Percentiles rank a stretch among this genome's conserved stretches.
These are phyloP conservation scores for Dexiosoma caninum DNA, from an alignment of 2,888 invertebrate species.

Conservation along the genomic window DNA sequence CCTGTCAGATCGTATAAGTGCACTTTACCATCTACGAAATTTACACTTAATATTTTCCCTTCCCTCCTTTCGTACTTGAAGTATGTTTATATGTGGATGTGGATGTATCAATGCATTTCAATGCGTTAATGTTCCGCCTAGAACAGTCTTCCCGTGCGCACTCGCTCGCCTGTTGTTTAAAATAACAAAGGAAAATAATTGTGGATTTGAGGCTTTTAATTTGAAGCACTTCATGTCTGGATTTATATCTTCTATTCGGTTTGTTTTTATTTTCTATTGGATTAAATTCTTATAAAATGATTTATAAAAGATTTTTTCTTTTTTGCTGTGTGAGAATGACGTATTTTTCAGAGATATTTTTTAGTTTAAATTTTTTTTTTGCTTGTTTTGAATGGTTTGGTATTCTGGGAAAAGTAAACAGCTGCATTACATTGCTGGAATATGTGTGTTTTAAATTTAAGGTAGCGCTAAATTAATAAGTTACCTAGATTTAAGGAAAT, in stretches of 20 bases:
- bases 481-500: background rate
- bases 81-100: background rate
- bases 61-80: background rate
- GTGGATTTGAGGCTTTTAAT: conserved; percentile 19
- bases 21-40: conserved; percentile 8
- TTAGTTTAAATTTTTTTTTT: background rate
- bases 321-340: conserved; percentile 1
- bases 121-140: no score
- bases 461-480: conserved; percentile 35
- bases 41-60: background rate
- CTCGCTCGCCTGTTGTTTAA: background rate
- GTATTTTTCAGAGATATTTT: conserved; percentile 12
- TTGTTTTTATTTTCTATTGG: conserved; percentile 54
- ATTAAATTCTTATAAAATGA: conserved; percentile 59
- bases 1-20: background rate
- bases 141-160: background rate
- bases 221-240: background rate
- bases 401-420: conserved; percentile 46
- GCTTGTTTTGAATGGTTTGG: no score
- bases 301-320: conserved; percentile 24
- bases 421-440: conserved; percentile 46
- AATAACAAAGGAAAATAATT: conserved; percentile 5
- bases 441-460: conserved; percentile 1
- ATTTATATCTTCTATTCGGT: conserved; percentile 31
- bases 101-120: no score